Evolutionary conservation across 1,140 invertebrate genomes (phyloP).

Genomic region (Drepana arcuata): DNA sequence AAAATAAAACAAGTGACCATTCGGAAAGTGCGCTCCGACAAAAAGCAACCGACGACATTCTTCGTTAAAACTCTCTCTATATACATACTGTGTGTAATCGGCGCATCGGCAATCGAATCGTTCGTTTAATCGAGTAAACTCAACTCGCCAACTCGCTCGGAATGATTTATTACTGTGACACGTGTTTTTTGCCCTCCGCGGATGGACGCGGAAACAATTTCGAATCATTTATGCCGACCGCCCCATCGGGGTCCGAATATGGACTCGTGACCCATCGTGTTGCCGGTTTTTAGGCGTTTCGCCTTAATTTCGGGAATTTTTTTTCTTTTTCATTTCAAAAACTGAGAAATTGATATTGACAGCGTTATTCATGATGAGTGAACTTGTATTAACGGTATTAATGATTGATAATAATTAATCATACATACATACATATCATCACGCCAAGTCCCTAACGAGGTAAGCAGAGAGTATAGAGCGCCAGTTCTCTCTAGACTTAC

Average conservation of each 20-base stretch:
- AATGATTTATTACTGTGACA: constrained; percentile 66
- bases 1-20: constrained; percentile 32
- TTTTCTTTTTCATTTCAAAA: constrained; percentile 16
- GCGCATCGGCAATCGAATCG: constrained; percentile 38
- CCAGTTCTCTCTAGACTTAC: too few relatives aligned
- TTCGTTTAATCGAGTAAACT: constrained; percentile 58
- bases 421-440: too few relatives aligned
- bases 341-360: constrained; percentile 34
- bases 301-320: constrained; percentile 46
- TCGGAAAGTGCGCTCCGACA: constrained; percentile 39
- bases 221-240: constrained; percentile 54
- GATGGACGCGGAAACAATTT: constrained; percentile 59
- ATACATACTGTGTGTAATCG: constrained; percentile 22
- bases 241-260: constrained; percentile 39
- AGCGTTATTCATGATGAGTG: constrained; percentile 12
- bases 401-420: too few relatives aligned
- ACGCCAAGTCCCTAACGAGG: too few relatives aligned
- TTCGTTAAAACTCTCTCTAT: constrained; percentile 52
- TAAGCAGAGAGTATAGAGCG: too few relatives aligned
- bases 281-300: constrained; percentile 37
- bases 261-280: constrained; percentile 26
- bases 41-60: constrained; percentile 47
- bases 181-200: constrained; percentile 49
- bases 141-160: constrained; percentile 25
- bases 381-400: constrained; percentile 13